Conservation (phyloP, 2,113 vertebrate species). For the Pogona vitticeps region DNA sequence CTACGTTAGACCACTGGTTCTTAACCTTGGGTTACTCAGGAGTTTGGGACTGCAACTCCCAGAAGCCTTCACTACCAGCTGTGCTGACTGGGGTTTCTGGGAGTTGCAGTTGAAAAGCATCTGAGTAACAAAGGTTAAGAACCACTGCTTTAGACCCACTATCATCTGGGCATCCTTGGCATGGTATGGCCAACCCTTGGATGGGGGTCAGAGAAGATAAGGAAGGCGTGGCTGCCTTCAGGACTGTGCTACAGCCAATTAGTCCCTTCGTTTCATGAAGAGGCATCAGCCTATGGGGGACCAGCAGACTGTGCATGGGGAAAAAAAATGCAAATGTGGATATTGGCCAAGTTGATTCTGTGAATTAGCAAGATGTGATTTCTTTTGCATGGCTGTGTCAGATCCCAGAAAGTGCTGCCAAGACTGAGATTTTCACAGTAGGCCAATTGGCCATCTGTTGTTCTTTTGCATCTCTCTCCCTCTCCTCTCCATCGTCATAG, state of each 20-base stretch:
- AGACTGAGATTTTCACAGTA: neutral
- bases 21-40: too few species aligned
- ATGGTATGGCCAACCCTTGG: neutral
- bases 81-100: too few species aligned
- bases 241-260: neutral
- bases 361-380: slow-evolving; percentile 16
- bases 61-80: too few species aligned
- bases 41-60: too few species aligned
- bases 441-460: slow-evolving; percentile 18
- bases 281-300: neutral
- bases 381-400: neutral
- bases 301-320: neutral
- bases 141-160: neutral
- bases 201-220: neutral
- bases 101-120: too few species aligned
- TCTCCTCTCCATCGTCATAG: neutral
- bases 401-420: slow-evolving; percentile 10
- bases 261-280: too few species aligned
- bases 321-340: neutral
- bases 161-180: neutral
- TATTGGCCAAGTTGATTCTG: neutral
- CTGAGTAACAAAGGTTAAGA: too few species aligned
- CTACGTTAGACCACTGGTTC: too few species aligned
- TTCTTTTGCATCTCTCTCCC: neutral
- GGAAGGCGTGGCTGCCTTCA: neutral